Conservation (phyloP, 2,113 vertebrate genomes). For the Hippoglossus stenolepis region DNA sequence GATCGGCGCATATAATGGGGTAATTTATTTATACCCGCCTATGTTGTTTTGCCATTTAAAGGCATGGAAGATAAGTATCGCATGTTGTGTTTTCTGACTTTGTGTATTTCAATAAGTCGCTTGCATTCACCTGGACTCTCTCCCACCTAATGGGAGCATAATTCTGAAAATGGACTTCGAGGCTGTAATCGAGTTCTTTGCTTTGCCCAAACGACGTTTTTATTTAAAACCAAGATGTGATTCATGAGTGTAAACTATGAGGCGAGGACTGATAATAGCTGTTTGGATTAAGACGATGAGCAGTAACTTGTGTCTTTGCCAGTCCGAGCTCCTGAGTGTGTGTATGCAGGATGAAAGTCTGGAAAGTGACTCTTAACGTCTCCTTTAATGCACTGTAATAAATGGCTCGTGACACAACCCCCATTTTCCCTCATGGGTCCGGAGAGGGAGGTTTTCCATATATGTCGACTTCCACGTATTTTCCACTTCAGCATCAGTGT, state of each 20-base stretch:
- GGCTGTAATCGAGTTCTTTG: neutral
- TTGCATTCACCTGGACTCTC: constrained; percentile 8
- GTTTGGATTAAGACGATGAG: constrained; percentile 56
- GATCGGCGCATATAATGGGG: constrained; percentile 27
- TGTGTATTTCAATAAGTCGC: constrained; percentile 13
- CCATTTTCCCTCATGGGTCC: constrained; percentile 59
- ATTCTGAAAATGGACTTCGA: constrained; percentile 38
- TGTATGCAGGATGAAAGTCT: constrained; percentile 28
- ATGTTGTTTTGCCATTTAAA: constrained; percentile 40
- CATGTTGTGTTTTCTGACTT: neutral
- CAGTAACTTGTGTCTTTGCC: constrained; percentile 36
- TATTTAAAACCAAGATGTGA: constrained; percentile 44
- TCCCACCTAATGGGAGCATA: constrained; percentile 16
- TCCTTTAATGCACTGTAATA: constrained; percentile 66
- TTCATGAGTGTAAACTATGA: constrained; percentile 38
- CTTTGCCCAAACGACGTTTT: constrained; percentile 27
- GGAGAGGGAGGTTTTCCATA: constrained; percentile 71
- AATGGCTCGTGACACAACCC: constrained; percentile 59
- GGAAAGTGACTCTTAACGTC: constrained; percentile 55
- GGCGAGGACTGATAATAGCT: constrained; percentile 39
- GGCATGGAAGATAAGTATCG: constrained; percentile 48
- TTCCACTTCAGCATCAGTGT: constrained; percentile 73
- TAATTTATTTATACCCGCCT: constrained; percentile 46
- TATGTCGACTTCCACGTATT: constrained; percentile 73
- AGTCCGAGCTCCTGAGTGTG: constrained; percentile 5